Base-by-base conservation (phyloP, 2,113 vertebrate species). In the Regulus satrapa region DNA sequence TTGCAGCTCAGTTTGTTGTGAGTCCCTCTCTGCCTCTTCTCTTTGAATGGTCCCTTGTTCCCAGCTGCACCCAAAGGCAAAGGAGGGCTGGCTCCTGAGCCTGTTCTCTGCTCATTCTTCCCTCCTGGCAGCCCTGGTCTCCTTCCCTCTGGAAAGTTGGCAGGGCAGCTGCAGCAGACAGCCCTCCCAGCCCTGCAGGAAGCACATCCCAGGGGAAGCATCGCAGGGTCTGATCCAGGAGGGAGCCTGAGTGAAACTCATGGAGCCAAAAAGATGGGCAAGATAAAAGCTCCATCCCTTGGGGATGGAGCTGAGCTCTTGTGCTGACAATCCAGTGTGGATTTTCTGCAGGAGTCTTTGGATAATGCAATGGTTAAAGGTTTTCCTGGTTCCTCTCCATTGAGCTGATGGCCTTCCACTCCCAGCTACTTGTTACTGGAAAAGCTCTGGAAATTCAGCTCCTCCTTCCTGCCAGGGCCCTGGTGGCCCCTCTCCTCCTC, bases 171-270 rank as follows among this genome's bases (percentile, higher is more conserved):
- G 10, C 69, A 76, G 58, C 52, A 68, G 59, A 4, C 5, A 12
- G 51, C 6, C 0, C 23, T 74, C 0, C 1, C 59, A 46, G 32
- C 43, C 43, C 32, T 7, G 13, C 10, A 34, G 55, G 32, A 45
- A 14, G 32, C 10, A 12, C 2, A 5, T 61, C 84, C 77, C 36
- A 14, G 31, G 6, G 1, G 1, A 61, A 56, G 20, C 21, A 14
- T 6, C 0, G 0, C 34, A 54, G 87, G 71, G 4, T 29, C 54
- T 2, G 6, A 19, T 17, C 38, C 1, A 0, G 20, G 56, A 41
- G 43, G 46, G 49, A 94, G 19, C 23, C 63, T 41, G 59, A 59
- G 43, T 5, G 36, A 19, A 85, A 71, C 34, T 29, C 0, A 0
- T 10, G 51, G 49, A 62, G 58, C 26, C 38, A 72, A 8, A 78